A percentile compares a stretch with the other conserved stretches of the same genome.
Evolutionary conservation across 2,113 vertebrate genomes (phyloP).

Genomic region (Syngnathoides biaculeatus): DNA sequence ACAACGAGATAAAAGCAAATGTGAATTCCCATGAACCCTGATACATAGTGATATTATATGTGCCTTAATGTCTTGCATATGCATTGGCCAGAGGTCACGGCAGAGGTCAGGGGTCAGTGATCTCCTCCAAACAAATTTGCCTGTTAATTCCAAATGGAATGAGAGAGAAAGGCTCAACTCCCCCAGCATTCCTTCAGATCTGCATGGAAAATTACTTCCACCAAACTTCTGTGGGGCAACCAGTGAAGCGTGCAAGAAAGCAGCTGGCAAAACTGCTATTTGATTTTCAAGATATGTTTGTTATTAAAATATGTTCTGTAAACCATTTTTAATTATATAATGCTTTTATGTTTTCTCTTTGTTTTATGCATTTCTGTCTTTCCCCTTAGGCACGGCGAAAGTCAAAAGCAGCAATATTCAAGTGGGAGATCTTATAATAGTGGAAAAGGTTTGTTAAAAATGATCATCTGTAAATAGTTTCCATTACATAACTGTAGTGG

Average conservation of each 20-base stretch:
- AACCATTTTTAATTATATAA: not conserved
- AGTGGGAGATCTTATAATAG: conserved; percentile 96
- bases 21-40: conserved; percentile 23
- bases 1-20: conserved; percentile 10
- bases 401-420: conserved; percentile 95
- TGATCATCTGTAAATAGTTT: not conserved
- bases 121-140: conserved; percentile 78
- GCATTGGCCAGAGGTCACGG: conserved; percentile 68
- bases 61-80: conserved; percentile 79
- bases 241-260: conserved; percentile 19
- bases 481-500: not conserved
- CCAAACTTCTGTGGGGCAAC: conserved; percentile 38
- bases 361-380: conserved; percentile 22
- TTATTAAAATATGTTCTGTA: not conserved
- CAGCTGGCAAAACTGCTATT: conserved; percentile 1
- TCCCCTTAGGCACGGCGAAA: conserved; percentile 84
- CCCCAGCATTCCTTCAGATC: conserved; percentile 64
- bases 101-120: conserved; percentile 71
- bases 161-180: conserved; percentile 60
- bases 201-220: conserved; percentile 49
- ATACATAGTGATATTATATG: conserved; percentile 65
- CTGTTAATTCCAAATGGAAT: conserved; percentile 69
- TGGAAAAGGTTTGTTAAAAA: conserved; percentile 86
- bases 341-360: not conserved
- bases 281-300: not conserved